Base-by-base conservation (phyloP, 30 jellyfish, hydroid and myxozoan species). In the Pseudorhiza aurosa region DNA sequence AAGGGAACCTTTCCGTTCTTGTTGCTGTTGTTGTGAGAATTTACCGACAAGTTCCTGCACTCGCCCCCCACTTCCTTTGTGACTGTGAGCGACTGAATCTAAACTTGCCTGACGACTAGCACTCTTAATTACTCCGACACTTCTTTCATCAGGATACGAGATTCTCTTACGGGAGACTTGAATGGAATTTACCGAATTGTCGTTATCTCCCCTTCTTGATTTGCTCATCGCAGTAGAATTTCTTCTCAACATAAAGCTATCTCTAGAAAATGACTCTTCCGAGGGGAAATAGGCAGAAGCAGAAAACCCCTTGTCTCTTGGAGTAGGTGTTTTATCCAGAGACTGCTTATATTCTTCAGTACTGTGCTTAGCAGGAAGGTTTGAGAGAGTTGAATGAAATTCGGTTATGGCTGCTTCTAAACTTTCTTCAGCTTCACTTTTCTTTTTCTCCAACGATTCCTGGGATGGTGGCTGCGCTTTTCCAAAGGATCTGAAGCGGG, bases 361-460 rank as follows among this genome's bases (percentile, higher is more conserved):
- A 7, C 8, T 62, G 7, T 53, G 59, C 22, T 87, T 68, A 10
- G 82, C 93, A 15, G 95, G 99, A 77, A 94, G 74, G 18, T 74
- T 71, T 18, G 97, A 87, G 21, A 94, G 57, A 7, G 96, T 70
- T 50, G 83, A 58, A 55, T 94, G 96, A 68, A 94, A 87, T 11
- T 94, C 99, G 25, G 96, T 70, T 1, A 94, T 75, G 0, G 99
- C 99, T 1, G 96, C 97, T 42, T 94, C 99, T 1, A 94, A 72
- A 75, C 96, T 94, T 72, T 94, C 96, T 78, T 94, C 99, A 12
- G 99, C 99, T 72, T 94, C 99, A 46, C 99, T 94, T 77, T 94
- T 94, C 77, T 81, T 81, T 32, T 81, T 87, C 60, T 64, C 85
- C 35, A 31, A 6, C 49, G 96, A 87, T 51, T 76, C 79, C 1